Evolutionary conservation across 2,888 invertebrate genomes (phyloP), one percentile per base, ranked within the genome.

Genomic region (Andrena haemorrhoa): DNA sequence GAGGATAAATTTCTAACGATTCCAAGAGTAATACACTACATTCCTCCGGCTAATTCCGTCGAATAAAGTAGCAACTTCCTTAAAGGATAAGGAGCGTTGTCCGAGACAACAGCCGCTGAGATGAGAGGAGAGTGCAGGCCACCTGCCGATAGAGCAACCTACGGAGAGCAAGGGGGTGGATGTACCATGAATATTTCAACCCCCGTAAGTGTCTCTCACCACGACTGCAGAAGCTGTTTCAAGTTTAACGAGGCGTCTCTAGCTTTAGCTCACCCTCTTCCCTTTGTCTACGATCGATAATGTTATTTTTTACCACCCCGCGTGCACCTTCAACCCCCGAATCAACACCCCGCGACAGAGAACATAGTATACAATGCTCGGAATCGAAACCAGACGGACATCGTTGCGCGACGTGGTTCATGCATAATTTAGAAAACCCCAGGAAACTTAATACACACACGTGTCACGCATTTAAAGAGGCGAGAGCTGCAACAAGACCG

Each of bases 151-250:
- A 63, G 31, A 75, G 20, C 61, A 58, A n/a, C 10, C 20, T 51
- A 29, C 33, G 26, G 26, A 35, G 53, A 47, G 26, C 51, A 72
- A 58, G 31, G 69, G 58, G 64, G 10, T 23, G 75, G 78, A 82
- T 85, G 83, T 72, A 84, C 80, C 86, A 91, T 91, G 91, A 91
- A 92, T 92, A 91, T 92, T 91, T 91, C 86, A 91, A 81, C 51
- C 68, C 56, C 64, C 68, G 82, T 89, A 91, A 90, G 91, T 90
- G 85, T 91, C 88, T 82, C 75, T 75, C 73, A 68, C 75, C 82
- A 26, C 81, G 74, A 68, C 83, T 84, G 81, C 65, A 49, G 65
- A 80, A 79, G 78, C 71, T 83, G 82, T 82, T 91, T 88, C 85
- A 87, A 88, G 84, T 89, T 89, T 89, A 89, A 88, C 88, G 83